These are phyloP conservation scores for Saguinus oedipus DNA, from an alignment of 2,797 vertebrate genomes.

Conservation along the genomic window DNA sequence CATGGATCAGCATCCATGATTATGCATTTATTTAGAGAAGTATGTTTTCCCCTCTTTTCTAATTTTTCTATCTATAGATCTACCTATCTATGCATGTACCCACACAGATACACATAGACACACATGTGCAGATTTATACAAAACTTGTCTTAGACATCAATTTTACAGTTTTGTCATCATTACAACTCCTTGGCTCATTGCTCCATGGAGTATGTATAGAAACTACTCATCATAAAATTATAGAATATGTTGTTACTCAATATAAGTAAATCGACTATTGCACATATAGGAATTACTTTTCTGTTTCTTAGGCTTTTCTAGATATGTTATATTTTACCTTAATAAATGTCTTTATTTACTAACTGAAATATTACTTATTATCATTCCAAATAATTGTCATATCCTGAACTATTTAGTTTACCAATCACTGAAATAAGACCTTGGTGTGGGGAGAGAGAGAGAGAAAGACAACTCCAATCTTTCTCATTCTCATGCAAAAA, in stretches of 20 bases:
- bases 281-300: neutral
- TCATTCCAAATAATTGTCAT: constrained; percentile 9
- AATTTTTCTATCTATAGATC: neutral
- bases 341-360: constrained; percentile 11
- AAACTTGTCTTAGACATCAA: neutral
- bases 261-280: neutral
- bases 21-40: constrained; percentile 86
- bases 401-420: neutral
- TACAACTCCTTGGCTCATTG: constrained; percentile 50
- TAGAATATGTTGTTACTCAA: constrained; percentile 8
- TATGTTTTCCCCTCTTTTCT: constrained; percentile 67
- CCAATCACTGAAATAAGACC: neutral
- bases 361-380: constrained; percentile 33
- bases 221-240: constrained; percentile 56
- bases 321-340: neutral
- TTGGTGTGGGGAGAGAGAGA: neutral
- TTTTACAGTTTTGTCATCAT: constrained; percentile 57
- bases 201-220: neutral
- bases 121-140: neutral
- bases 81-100: neutral
- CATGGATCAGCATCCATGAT: constrained; percentile 85
- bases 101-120: neutral
- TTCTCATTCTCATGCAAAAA: constrained; percentile 7
- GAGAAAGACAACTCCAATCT: neutral
- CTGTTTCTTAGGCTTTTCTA: neutral